phyloP scores from a whole-genome alignment of 2,113 vertebrate species.

The Actenoides lindsayi region DNA sequence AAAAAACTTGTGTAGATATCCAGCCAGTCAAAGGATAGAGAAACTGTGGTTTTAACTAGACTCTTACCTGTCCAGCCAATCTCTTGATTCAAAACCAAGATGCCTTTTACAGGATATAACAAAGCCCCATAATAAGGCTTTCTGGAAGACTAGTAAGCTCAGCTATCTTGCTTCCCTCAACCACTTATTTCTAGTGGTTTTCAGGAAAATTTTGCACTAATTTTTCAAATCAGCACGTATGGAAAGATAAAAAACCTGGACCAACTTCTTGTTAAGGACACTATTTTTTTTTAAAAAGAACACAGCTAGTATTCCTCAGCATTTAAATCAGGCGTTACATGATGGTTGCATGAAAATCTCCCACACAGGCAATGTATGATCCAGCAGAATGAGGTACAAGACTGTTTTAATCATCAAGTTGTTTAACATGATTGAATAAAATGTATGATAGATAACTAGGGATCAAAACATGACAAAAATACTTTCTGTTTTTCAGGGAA shows the following conservation, averaged over 20 bases:
- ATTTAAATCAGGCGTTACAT: neutral
- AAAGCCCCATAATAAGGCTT: neutral
- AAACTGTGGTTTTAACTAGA: neutral
- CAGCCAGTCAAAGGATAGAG: neutral
- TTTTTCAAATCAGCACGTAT: neutral
- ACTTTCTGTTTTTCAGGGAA: neutral
- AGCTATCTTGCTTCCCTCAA: neutral
- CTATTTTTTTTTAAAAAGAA: neutral
- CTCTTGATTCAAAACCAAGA: neutral
- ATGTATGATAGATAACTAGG: neutral
- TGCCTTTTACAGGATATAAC: neutral
- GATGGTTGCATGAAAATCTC: neutral
- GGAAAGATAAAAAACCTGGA: neutral
- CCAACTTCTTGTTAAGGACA: neutral
- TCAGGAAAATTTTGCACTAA: neutral
- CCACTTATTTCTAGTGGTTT: neutral
- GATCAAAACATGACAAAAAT: neutral
- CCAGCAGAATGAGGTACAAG: neutral
- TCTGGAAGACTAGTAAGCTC: neutral
- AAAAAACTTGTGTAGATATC: neutral
- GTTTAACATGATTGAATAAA: neutral
- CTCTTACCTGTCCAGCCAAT: neutral
- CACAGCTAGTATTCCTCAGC: neutral
- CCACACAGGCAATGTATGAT: neutral
- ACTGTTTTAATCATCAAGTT: neutral